Conservation (phyloP, 30 jellyfish, hydroid and myxozoan species). For the Euphysa ruthae region DNA sequence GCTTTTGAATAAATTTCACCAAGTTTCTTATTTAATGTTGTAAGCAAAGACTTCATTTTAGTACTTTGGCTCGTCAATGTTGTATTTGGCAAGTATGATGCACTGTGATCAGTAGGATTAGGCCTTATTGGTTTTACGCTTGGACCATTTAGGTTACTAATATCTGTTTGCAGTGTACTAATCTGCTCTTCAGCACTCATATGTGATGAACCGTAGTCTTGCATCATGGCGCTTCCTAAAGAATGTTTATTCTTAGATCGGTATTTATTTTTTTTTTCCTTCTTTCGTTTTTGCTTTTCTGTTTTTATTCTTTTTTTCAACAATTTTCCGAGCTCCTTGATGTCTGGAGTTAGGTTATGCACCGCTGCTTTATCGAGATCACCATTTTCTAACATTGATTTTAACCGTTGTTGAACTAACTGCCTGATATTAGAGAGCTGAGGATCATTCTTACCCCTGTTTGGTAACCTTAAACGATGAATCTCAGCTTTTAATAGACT, state of each 20-base stretch:
- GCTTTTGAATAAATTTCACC: constrained; percentile 70
- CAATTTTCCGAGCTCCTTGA: constrained; percentile 18
- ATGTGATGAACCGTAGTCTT: neutral
- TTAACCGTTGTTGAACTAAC: constrained; percentile 31
- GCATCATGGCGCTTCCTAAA: neutral
- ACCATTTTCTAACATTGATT: constrained; percentile 61
- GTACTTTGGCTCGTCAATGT: constrained; percentile 17
- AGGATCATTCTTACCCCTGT: constrained; percentile 12
- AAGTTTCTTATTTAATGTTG: constrained; percentile 65
- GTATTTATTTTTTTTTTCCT: neutral
- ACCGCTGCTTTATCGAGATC: constrained; percentile 63
- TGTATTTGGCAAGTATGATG: neutral
- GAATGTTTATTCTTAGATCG: neutral
- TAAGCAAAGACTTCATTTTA: constrained; percentile 43
- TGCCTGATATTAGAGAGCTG: constrained; percentile 13
- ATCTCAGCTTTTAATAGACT: constrained; percentile 73
- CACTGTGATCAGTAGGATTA: neutral
- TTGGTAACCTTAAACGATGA: constrained; percentile 10
- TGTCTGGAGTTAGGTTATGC: constrained; percentile 21
- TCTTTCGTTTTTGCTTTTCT: constrained; percentile 6
- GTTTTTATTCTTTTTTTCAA: constrained; percentile 35
- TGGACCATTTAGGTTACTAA: neutral
- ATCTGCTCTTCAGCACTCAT: neutral
- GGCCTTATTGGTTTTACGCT: neutral
- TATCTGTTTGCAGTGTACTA: neutral